Conservation (phyloP, 2,888 invertebrate species). For the Strigamia crassipes region DNA sequence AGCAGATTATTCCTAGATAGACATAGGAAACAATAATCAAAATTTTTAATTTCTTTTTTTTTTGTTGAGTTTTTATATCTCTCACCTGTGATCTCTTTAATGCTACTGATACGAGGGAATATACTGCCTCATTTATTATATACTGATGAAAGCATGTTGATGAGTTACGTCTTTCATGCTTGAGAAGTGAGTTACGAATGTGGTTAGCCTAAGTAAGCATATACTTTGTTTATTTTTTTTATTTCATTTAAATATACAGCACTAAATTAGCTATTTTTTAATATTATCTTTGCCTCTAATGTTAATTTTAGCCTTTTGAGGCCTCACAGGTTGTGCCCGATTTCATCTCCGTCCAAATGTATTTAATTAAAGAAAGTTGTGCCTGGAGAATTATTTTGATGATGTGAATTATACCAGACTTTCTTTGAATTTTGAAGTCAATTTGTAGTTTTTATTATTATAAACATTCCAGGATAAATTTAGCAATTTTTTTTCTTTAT, state of each 20-base stretch:
- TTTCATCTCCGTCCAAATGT: slow-evolving; percentile 18
- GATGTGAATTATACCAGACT: slow-evolving; percentile 5
- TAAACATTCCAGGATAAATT: not conserved
- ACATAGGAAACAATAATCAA: slow-evolving; percentile 25
- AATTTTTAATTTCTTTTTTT: not conserved
- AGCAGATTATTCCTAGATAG: not conserved
- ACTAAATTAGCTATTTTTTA: not conserved
- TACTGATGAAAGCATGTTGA: not conserved
- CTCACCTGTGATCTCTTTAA: slow-evolving; percentile 6
- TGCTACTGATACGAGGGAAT: slow-evolving; percentile 4
- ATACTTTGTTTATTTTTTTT: no score
- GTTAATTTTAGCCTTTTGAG: not conserved
- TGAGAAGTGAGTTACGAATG: no score
- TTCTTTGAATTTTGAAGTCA: not conserved
- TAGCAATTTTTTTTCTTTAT: slow-evolving; percentile 11
- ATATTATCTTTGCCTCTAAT: not conserved
- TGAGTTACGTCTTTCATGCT: not conserved
- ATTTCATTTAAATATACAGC: not conserved
- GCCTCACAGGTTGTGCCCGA: slow-evolving; percentile 16
- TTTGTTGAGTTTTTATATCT: not conserved
- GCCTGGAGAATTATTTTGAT: not conserved
- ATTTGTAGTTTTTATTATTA: not conserved
- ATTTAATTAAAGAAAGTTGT: not conserved
- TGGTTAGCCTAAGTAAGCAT: no score
- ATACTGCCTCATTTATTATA: not conserved